A percentile compares a stretch with the other conserved stretches of the same genome.
Evolutionary conservation across 2,888 invertebrate genomes (phyloP).

Genomic region (Tromatobia lineatoria): DNA sequence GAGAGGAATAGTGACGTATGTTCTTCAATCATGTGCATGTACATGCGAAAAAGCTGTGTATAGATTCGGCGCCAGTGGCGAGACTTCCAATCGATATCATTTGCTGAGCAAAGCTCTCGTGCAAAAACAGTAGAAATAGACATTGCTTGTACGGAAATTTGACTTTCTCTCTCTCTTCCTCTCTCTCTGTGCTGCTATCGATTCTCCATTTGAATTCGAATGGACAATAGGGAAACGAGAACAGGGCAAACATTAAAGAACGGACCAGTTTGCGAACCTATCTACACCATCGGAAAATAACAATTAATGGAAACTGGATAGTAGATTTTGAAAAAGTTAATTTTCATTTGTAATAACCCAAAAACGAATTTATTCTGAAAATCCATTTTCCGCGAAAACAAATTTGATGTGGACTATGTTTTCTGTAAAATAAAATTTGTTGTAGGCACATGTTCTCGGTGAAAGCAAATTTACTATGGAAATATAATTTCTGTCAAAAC

Average conservation of each 20-base stretch:
- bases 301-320: too few relatives aligned
- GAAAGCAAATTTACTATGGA: too few relatives aligned
- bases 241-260: background rate
- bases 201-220: constrained; percentile 7
- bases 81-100: constrained; percentile 3
- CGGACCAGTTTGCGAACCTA: background rate
- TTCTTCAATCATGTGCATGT: background rate
- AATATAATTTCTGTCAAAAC: too few relatives aligned
- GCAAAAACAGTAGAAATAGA: background rate
- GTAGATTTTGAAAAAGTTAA: too few relatives aligned
- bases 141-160: constrained; percentile 3
- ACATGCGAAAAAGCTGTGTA: background rate
- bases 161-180: background rate
- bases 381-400: too few relatives aligned
- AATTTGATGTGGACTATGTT: too few relatives aligned
- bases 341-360: too few relatives aligned
- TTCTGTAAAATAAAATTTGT: too few relatives aligned
- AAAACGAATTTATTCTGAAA: too few relatives aligned
- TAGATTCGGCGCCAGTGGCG: background rate
- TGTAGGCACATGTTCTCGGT: too few relatives aligned
- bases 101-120: background rate
- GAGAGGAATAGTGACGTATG: background rate
- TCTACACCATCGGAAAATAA: background rate
- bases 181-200: background rate
- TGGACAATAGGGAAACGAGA: constrained; percentile 22